Evolutionary conservation across 2,888 invertebrate genomes (phyloP), one percentile per base, ranked within the genome.

Genomic region (Dicyrtomina minuta): DNA sequence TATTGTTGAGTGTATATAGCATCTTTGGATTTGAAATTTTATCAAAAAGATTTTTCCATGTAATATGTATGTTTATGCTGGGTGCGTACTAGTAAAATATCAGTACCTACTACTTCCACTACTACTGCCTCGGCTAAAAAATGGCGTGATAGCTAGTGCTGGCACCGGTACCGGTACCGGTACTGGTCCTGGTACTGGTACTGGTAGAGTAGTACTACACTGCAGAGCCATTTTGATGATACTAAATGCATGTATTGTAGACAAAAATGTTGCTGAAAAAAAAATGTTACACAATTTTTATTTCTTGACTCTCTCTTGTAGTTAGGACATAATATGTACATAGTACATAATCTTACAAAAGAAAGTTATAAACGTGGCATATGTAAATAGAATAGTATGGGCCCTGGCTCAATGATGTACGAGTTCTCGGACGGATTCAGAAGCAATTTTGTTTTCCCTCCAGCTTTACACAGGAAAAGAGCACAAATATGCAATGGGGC

Each of bases 361-460:
- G 51, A 51, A 51, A 20, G 17, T 51, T 51, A 51, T 51, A 51
- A 46, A 17, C 46, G 46, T 8, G 4, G 20, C 6, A 51, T 20
- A 20, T 51, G 22, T 20, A 20, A 17, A 20, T 51, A 20, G 12
- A 46, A 46, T 20, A 10, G n/a, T 15, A 46, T 20, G 5, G 15
- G 17, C 10, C 8, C 12, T 46, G 46, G 3, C 15, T 20, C 51
- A 20, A 17, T 58, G 39, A 58, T 58, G 58, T 58, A 39, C 12
- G 51, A 49, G 27, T 46, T 27, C 49, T 17, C 12, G 53, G 53
- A 53, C 51, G 27, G 49, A 64, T 64, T 33, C 64, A 41, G 55
- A 65, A 65, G 65, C 65, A 65, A 65, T 65, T 65, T 65, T 65
- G 65, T 53, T 65, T 64, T 41, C 64, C 64, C 53, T 17, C 33